These are phyloP conservation scores for Pachypsylla venusta DNA, from an alignment of 1,140 invertebrate species.

Conservation along the genomic window DNA sequence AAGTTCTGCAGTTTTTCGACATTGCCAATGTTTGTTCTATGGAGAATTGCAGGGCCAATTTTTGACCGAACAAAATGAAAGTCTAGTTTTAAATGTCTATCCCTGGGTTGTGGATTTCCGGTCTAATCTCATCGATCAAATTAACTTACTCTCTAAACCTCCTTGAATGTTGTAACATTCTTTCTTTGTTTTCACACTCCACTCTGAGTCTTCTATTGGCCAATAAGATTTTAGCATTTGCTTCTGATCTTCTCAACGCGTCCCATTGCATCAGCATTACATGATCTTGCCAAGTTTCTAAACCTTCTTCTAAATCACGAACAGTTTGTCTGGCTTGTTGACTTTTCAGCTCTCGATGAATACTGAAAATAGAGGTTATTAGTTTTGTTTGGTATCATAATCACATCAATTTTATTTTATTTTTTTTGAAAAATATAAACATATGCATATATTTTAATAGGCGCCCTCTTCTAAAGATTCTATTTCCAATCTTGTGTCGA, in stretches of 20 bases:
- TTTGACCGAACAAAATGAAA: background rate
- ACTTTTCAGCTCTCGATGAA: slow-evolving; percentile 24
- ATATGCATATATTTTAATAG: no score
- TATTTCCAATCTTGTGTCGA: no score
- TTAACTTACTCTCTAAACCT: slow-evolving; percentile 23
- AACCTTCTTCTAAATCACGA: slow-evolving; percentile 24
- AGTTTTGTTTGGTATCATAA: no score
- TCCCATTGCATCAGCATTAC: slow-evolving; percentile 27
- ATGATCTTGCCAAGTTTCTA: slow-evolving; percentile 28
- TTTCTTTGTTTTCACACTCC: slow-evolving; percentile 23
- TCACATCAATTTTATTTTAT: no score
- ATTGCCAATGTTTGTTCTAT: background rate
- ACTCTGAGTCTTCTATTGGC: slow-evolving; percentile 23
- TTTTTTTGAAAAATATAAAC: no score
- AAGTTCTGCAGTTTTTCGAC: background rate
- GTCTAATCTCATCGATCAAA: no score
- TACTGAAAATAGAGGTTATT: slow-evolving; percentile 20
- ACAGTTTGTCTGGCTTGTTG: slow-evolving; percentile 24
- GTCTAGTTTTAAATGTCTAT: background rate
- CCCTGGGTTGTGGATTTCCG: no score
- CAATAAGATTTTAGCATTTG: slow-evolving; percentile 19
- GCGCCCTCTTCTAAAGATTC: no score
- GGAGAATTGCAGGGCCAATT: background rate
- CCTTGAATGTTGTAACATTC: slow-evolving; percentile 20
- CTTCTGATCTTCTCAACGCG: slow-evolving; percentile 22